Evolutionary conservation across 1,140 invertebrate genomes (phyloP).

Genomic region (Berghia stephanieae): DNA sequence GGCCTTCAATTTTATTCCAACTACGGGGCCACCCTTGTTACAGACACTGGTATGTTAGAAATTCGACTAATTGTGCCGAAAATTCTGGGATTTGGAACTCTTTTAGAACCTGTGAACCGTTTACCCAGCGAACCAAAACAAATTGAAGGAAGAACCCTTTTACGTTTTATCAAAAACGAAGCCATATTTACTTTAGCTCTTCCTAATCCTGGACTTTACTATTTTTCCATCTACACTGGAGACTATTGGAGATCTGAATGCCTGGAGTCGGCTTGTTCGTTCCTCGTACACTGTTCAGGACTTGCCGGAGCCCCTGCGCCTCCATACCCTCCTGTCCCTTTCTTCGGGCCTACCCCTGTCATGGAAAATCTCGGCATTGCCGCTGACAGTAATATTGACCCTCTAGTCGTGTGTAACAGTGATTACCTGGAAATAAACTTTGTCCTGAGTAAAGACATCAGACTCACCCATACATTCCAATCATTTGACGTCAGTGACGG

Average conservation of each 20-base stretch:
- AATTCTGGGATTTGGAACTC: constrained; percentile 56
- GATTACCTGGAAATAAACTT: constrained; percentile 58
- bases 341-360: constrained; percentile 61
- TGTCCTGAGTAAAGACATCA: constrained; percentile 52
- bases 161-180: constrained; percentile 58
- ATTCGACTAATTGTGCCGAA: constrained; percentile 56
- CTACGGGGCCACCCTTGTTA: constrained; percentile 55
- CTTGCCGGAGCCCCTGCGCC: constrained; percentile 48
- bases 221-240: constrained; percentile 61
- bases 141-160: constrained; percentile 54
- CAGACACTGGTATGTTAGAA: constrained; percentile 60
- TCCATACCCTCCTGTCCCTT: constrained; percentile 58
- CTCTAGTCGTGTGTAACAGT: constrained; percentile 56
- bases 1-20: constrained; percentile 58
- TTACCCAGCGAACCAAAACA: constrained; percentile 43
- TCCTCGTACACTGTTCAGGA: constrained; percentile 55
- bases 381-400: constrained; percentile 54
- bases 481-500: constrained; percentile 58
- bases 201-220: constrained; percentile 58
- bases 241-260: constrained; percentile 62
- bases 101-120: constrained; percentile 56
- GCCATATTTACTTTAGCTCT: constrained; percentile 60
- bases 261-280: constrained; percentile 62
- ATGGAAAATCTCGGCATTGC: constrained; percentile 55
- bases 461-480: constrained; percentile 61